Percentiles rank a stretch among this genome's conserved stretches.
These are phyloP conservation scores for Astatotilapia flaviijosephi DNA, from an alignment of 2,113 vertebrate genomes.

Conservation along the genomic window DNA sequence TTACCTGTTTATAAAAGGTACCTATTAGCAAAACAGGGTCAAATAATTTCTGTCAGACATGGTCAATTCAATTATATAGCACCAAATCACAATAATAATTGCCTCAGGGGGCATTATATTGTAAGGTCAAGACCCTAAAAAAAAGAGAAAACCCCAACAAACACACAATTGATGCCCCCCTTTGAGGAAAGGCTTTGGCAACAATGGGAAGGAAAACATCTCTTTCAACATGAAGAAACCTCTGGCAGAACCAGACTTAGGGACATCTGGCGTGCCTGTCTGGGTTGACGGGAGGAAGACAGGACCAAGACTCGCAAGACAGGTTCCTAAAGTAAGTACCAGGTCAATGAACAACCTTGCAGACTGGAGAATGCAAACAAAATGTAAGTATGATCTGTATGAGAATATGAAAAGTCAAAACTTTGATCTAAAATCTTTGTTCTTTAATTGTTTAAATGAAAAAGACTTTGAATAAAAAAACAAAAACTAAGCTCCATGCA, in stretches of 20 bases:
- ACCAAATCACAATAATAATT: background rate
- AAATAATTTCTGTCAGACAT: background rate
- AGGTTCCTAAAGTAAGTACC: background rate
- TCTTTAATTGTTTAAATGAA: background rate
- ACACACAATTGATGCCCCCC: background rate
- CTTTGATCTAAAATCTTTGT: background rate
- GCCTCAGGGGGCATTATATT: background rate
- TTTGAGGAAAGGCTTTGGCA: background rate
- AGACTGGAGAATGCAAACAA: background rate
- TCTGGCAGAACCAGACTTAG: background rate
- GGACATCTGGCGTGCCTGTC: background rate
- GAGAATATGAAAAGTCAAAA: background rate
- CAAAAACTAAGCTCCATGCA: background rate
- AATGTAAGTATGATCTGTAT: background rate
- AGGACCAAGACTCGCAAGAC: background rate
- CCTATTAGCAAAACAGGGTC: background rate
- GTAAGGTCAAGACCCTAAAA: background rate
- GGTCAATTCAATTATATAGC: background rate
- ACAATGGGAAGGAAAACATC: background rate
- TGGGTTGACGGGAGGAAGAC: background rate
- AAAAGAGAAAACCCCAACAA: background rate
- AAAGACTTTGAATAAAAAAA: background rate
- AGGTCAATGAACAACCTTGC: background rate
- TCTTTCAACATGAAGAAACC: background rate
- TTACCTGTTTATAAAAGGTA: background rate